These are phyloP conservation scores for Pinctada fucata DNA, from an alignment of 2,888 invertebrate genomes.

Conservation along the genomic window DNA sequence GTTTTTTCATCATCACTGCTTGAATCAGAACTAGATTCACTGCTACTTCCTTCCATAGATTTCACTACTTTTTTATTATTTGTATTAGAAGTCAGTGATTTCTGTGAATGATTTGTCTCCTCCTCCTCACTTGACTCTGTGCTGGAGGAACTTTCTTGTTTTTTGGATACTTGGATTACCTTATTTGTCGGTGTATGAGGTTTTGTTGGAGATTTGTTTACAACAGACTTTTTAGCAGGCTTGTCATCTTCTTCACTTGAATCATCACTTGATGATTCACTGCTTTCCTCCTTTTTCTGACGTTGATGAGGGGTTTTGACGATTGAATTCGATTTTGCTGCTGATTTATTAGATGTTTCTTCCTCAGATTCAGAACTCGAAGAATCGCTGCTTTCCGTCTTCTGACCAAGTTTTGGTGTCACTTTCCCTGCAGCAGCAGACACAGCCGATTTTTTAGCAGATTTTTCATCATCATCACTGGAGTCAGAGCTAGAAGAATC, in stretches of 20 bases:
- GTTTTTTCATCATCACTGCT: constrained; percentile 49
- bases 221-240: constrained; percentile 19
- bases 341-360: constrained; percentile 19
- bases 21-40: constrained; percentile 50
- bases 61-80: not conserved
- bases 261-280: constrained; percentile 30
- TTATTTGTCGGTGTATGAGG: constrained; percentile 18
- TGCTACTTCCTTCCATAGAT: constrained; percentile 14
- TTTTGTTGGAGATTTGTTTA: constrained; percentile 3
- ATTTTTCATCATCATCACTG: constrained; percentile 39
- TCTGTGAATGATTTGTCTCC: constrained; percentile 11
- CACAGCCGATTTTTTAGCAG: constrained; percentile 33
- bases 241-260: constrained; percentile 44
- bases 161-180: no score
- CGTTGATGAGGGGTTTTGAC: constrained; percentile 16
- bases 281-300: constrained; percentile 29
- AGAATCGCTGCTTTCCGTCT: constrained; percentile 34
- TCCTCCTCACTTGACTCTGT: constrained; percentile 47
- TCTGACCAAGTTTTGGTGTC: not conserved
- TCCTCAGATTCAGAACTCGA: constrained; percentile 28
- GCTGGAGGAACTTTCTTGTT: constrained; percentile 7
- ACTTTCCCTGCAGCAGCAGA: constrained; percentile 2
- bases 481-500: constrained; percentile 28
- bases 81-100: not conserved
- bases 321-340: not conserved